phyloP scores from a whole-genome alignment of 2,888 invertebrate species.

The Odontothrips loti region DNA sequence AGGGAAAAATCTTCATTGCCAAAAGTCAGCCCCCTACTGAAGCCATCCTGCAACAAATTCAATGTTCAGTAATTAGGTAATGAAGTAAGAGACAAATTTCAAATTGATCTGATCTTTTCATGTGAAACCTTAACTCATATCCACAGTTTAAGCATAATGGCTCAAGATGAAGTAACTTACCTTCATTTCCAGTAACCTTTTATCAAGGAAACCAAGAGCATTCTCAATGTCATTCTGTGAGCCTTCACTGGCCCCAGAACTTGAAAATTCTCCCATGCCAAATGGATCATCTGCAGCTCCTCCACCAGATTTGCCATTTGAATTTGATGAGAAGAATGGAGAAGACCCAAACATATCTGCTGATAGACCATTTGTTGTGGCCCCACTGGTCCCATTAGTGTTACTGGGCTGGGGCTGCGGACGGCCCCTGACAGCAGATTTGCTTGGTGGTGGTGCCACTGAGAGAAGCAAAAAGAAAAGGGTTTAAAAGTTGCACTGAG shows the following conservation, averaged over 20 bases:
- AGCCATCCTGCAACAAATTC: conserved; percentile 69
- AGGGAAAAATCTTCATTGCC: conserved; percentile 91
- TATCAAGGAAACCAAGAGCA: conserved; percentile 75
- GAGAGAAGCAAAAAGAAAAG: conserved; percentile 44
- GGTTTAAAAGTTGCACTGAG: not conserved
- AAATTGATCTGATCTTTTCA: too few relatives aligned
- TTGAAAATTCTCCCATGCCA: conserved; percentile 71
- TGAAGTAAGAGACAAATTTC: conserved; percentile 34
- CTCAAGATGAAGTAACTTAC: conserved; percentile 48
- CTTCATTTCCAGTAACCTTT: conserved; percentile 82
- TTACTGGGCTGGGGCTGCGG: conserved; percentile 42
- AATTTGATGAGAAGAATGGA: conserved; percentile 54
- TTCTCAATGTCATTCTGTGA: conserved; percentile 61
- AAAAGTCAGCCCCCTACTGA: conserved; percentile 79
- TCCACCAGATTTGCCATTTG: conserved; percentile 41
- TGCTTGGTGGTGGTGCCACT: conserved; percentile 86
- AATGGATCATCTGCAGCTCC: conserved; percentile 62
- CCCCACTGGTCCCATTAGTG: conserved; percentile 42
- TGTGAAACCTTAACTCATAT: too few relatives aligned
- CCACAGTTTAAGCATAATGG: not conserved
- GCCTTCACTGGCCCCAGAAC: conserved; percentile 40
- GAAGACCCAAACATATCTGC: conserved; percentile 77
- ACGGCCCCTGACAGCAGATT: conserved; percentile 44
- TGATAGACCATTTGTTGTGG: conserved; percentile 48
- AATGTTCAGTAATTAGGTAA: conserved; percentile 27